These are phyloP conservation scores for Grammatotria lemairii DNA, from an alignment of 2,113 vertebrate genomes.

Conservation along the genomic window DNA sequence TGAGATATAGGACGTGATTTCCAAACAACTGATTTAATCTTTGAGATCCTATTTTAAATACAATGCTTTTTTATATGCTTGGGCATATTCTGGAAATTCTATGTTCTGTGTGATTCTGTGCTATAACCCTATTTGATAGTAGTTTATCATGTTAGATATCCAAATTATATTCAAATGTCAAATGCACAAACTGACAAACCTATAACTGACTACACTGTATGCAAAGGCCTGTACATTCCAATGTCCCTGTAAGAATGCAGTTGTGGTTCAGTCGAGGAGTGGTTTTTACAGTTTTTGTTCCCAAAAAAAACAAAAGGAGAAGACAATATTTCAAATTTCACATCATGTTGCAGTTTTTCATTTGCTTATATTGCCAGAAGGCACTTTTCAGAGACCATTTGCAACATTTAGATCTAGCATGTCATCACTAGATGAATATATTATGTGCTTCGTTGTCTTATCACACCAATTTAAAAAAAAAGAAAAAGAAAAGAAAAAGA, in stretches of 20 bases:
- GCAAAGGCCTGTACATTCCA: not conserved
- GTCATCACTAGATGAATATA: not conserved
- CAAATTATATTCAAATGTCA: not conserved
- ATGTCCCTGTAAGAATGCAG: not conserved
- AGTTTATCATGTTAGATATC: not conserved
- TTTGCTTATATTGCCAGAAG: not conserved
- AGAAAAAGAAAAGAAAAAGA: rapidly evolving
- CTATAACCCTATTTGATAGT: not conserved
- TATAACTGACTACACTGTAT: not conserved
- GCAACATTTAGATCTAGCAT: not conserved
- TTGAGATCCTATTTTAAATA: not conserved
- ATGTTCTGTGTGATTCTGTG: not conserved
- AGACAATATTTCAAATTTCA: not conserved
- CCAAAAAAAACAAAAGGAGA: not conserved
- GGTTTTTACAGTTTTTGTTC: not conserved
- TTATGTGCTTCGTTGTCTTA: rapidly evolving
- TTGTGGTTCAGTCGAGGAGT: not conserved
- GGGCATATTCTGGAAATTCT: not conserved
- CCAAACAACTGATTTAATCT: not conserved
- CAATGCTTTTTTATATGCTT: not conserved
- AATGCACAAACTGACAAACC: not conserved
- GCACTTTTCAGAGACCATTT: not conserved
- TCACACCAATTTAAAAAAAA: rapidly evolving
- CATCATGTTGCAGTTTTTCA: not conserved
- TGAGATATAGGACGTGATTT: not conserved